Evolutionary conservation across 2,888 invertebrate species (phyloP).

Genomic region (Tetragonula carbonaria): DNA sequence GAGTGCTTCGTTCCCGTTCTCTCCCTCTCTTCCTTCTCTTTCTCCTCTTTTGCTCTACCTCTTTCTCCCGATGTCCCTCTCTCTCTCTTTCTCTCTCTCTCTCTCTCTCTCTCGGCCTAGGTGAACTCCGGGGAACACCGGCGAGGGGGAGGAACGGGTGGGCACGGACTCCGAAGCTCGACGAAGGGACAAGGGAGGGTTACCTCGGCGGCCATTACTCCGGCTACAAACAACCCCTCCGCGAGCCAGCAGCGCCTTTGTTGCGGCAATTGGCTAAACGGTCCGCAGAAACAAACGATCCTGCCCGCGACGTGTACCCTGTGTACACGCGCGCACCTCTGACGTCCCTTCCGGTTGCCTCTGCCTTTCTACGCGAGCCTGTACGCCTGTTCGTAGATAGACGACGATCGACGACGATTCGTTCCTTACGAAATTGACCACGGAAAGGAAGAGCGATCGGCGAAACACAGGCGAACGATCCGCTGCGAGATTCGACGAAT

Average conservation of each 20-base stretch:
- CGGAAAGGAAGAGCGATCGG: not conserved
- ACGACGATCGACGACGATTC: constrained; percentile 19
- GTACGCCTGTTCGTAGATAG: not conserved
- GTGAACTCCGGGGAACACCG: constrained; percentile 28
- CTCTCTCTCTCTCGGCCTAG: constrained; percentile 47
- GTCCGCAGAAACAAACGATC: constrained; percentile 80
- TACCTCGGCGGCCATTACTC: constrained; percentile 80
- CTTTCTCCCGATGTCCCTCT: constrained; percentile 40
- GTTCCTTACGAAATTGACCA: constrained; percentile 26
- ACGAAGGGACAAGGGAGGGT: constrained; percentile 63
- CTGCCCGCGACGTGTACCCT: constrained; percentile 70
- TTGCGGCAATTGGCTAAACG: constrained; percentile 82
- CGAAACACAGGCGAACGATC: not conserved
- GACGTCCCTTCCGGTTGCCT: constrained; percentile 56
- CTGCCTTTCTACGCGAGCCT: not conserved
- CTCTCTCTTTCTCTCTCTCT: constrained; percentile 46
- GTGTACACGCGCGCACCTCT: not conserved
- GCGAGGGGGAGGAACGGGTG: constrained; percentile 31
- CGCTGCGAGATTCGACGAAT: not conserved
- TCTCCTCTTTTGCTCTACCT: constrained; percentile 41
- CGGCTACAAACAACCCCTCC: constrained; percentile 81
- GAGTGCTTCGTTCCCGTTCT: constrained; percentile 63
- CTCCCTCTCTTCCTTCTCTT: constrained; percentile 50
- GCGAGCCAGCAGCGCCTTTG: constrained; percentile 78
- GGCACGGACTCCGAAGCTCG: constrained; percentile 57